Evolutionary conservation across 2,888 invertebrate species (phyloP).

Genomic region (Noctua janthe): DNA sequence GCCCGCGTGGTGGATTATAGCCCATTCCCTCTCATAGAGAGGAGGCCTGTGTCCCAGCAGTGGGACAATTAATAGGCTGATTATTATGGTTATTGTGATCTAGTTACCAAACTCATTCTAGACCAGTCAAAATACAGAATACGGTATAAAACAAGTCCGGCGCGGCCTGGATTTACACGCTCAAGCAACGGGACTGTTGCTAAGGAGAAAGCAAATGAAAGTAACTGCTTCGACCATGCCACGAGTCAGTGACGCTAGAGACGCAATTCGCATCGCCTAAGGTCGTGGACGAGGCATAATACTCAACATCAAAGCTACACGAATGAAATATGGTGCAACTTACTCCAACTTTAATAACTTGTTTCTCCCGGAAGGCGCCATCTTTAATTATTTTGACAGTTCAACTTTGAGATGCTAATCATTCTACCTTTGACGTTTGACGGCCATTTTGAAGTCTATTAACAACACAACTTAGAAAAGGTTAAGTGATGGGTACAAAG

Average conservation of each 20-base stretch:
- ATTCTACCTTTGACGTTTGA: conserved; percentile 40
- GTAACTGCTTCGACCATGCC: no score
- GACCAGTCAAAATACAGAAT: not conserved
- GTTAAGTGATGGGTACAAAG: conserved; percentile 44
- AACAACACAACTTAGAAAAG: conserved; percentile 24
- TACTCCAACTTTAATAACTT: conserved; percentile 34
- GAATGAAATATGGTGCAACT: conserved; percentile 46
- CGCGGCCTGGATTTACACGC: no score
- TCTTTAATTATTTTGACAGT: conserved; percentile 62
- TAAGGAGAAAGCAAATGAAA: no score
- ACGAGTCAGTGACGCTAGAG: not conserved
- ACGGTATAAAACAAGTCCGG: no score
- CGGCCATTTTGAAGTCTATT: conserved; percentile 41
- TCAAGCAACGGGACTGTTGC: no score
- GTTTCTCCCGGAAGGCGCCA: conserved; percentile 28
- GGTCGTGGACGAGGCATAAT: no score
- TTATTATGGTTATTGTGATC: no score
- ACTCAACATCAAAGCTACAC: conserved; percentile 6
- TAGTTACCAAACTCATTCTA: no score
- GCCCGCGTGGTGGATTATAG: no score
- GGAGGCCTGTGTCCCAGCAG: no score
- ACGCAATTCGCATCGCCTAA: not conserved
- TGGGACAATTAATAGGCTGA: no score
- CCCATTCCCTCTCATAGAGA: no score
- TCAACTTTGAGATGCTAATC: conserved; percentile 50